Evolutionary conservation across 1,140 invertebrate genomes (phyloP), one percentile per base, ranked within the genome.

Genomic region (Apis florea): DNA sequence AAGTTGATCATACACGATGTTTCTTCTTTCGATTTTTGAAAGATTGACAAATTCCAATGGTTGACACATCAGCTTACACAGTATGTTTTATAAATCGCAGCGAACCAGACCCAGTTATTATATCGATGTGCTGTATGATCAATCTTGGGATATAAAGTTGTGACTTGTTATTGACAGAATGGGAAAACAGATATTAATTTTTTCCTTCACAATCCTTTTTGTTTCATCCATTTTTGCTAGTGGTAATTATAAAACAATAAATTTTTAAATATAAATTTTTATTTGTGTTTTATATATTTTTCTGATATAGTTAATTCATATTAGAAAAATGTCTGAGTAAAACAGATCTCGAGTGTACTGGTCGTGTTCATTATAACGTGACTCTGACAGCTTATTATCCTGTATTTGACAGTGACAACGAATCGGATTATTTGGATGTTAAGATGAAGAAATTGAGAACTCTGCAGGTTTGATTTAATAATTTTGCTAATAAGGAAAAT

Each of bases 361-460:
- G 91, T 31, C 83, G 68, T 47, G 67, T 82, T 47, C 67, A 89
- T 66, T 78, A 89, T 58, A 95, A 95, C 70, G 93, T 93, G 0
- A 92, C 93, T 9, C 72, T 94, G 31, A 89, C 94, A 9, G 94
- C 93, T 1, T 95, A 95, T 89, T 95, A 92, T 89, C 93, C 94
- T 0, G 92, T 93, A 81, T 94, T 90, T 66, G 77, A 71, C 0
- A 92, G 94, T 10, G 90, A 92, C 15, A 84, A 92, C 68, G 89
- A 92, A 67, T 82, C 70, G 1, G 92, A 94, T 76, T 93, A 92
- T 81, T 73, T 93, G 59, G 94, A 95, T 68, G 89, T 85, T 40
- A 90, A 83, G 75, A 93, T 92, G 49, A 91, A 93, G 83, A 94
- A 93, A 88, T 76, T 95, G 24, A 86, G 90, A 61, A 91, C 92